These are phyloP conservation scores for Spea multiplicata DNA, from an alignment of 2,113 vertebrate species.

Conservation along the genomic window DNA sequence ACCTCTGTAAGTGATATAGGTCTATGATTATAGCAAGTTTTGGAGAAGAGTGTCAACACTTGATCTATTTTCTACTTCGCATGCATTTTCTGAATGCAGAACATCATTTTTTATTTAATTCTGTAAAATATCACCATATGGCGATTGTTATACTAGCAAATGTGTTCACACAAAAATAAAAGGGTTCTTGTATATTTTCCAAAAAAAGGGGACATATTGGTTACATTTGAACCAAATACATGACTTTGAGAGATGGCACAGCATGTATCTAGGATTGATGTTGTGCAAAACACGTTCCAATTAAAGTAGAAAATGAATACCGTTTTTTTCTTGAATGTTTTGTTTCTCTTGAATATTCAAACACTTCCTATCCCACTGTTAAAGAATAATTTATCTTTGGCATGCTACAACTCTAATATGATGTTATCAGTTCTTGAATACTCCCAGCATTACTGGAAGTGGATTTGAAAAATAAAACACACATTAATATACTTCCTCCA, in stretches of 20 bases:
- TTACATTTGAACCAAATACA: slow-evolving; percentile 10
- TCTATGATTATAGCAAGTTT: slow-evolving; percentile 43
- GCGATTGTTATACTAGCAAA: slow-evolving; percentile 56
- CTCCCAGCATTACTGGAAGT: neutral
- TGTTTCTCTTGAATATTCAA: slow-evolving; percentile 46
- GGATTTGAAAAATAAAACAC: neutral
- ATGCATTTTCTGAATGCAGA: slow-evolving; percentile 51
- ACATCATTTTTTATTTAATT: slow-evolving; percentile 51
- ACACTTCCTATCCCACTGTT: slow-evolving; percentile 33
- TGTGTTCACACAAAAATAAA: slow-evolving; percentile 51
- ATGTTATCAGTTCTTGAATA: slow-evolving; percentile 17
- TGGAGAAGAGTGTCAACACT: slow-evolving; percentile 37
- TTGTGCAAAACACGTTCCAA: slow-evolving; percentile 47
- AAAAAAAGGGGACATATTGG: slow-evolving; percentile 29
- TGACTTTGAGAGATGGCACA: slow-evolving; percentile 41
- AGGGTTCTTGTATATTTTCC: slow-evolving; percentile 50
- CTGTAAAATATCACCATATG: slow-evolving; percentile 54
- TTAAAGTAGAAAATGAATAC: slow-evolving; percentile 48
- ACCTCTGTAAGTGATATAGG: slow-evolving; percentile 41
- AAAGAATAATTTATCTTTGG: slow-evolving; percentile 40
- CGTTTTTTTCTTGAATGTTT: slow-evolving; percentile 42
- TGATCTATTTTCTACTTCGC: slow-evolving; percentile 50
- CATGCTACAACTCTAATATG: slow-evolving; percentile 11
- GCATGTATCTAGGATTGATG: slow-evolving; percentile 37
- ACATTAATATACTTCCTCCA: too few relatives aligned